phyloP scores from a whole-genome alignment of 2,888 invertebrate species.

The Epirrhoe tristata region DNA sequence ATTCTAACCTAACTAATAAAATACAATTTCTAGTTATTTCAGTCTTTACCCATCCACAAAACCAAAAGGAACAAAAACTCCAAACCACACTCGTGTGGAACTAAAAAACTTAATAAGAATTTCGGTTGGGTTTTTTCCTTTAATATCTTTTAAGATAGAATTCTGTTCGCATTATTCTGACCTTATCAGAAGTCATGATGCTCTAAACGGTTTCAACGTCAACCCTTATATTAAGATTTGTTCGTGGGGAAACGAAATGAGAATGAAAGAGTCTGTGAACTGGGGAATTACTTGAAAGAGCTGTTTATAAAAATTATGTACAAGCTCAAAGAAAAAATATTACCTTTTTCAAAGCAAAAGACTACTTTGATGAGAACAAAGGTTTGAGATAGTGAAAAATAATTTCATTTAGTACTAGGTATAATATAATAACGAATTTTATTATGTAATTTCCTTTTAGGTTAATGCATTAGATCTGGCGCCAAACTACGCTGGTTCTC shows the following conservation, averaged over 20 bases:
- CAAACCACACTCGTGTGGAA: conserved; percentile 2
- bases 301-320: conserved; percentile 7
- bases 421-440: too few relatives aligned
- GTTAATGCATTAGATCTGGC: conserved; percentile 88
- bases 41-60: neutral
- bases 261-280: conserved; percentile 18
- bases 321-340: conserved; percentile 4
- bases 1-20: too few relatives aligned
- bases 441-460: conserved; percentile 46
- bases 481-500: conserved; percentile 87
- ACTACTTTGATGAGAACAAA: neutral
- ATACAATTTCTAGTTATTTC: too few relatives aligned
- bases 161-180: conserved; percentile 30
- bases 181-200: conserved; percentile 46
- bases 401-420: neutral
- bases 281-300: conserved; percentile 7
- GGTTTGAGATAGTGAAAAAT: neutral
- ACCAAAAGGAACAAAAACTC: neutral
- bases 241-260: conserved; percentile 19
- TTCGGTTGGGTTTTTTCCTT: conserved; percentile 13
- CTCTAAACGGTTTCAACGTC: conserved; percentile 37
- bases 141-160: conserved; percentile 31
- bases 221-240: conserved; percentile 38
- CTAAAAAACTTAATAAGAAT: conserved; percentile 34
- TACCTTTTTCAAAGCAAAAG: neutral